Percentiles rank a stretch among this genome's conserved stretches.
Conservation (phyloP, 92 coral and sea anemone species). For the Phenganax marumi region DNA sequence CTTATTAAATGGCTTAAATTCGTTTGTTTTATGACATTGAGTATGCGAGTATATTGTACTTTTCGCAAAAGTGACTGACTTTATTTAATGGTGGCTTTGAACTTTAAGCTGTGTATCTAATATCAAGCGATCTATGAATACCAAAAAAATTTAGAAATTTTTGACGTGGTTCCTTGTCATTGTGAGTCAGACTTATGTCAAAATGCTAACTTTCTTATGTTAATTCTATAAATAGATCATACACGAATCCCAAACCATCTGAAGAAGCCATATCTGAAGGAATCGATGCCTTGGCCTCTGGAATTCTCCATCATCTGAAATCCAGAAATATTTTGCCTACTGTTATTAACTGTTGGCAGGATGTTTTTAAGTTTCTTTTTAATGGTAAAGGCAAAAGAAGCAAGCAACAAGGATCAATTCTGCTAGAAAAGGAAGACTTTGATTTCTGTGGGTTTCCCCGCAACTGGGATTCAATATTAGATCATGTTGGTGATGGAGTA, state of each 20-base stretch:
- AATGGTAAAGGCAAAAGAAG: conserved; percentile 1
- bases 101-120: too few relatives aligned
- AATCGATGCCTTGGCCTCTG: not conserved
- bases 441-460: conserved; percentile 2
- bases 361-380: conserved; percentile 15
- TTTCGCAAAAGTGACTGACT: not conserved
- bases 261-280: not conserved
- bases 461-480: conserved; percentile 20
- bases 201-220: too few relatives aligned
- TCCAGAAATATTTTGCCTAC: conserved; percentile 16
- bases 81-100: not conserved
- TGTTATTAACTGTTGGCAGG: conserved; percentile 15
- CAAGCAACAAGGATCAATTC: not conserved
- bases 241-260: not conserved
- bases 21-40: too few relatives aligned
- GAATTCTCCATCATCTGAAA: not conserved
- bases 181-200: too few relatives aligned
- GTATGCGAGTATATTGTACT: not conserved
- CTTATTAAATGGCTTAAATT: too few relatives aligned
- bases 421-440: conserved; percentile 23
- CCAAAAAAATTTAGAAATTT: too few relatives aligned
- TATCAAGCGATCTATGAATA: too few relatives aligned
- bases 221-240: not conserved
- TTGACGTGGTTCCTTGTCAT: too few relatives aligned
- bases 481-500: conserved; percentile 31